Percentiles rank a stretch among this genome's conserved stretches.
These are phyloP conservation scores for Neodiprion fabricii DNA, from an alignment of 1,140 invertebrate genomes.

Conservation along the genomic window DNA sequence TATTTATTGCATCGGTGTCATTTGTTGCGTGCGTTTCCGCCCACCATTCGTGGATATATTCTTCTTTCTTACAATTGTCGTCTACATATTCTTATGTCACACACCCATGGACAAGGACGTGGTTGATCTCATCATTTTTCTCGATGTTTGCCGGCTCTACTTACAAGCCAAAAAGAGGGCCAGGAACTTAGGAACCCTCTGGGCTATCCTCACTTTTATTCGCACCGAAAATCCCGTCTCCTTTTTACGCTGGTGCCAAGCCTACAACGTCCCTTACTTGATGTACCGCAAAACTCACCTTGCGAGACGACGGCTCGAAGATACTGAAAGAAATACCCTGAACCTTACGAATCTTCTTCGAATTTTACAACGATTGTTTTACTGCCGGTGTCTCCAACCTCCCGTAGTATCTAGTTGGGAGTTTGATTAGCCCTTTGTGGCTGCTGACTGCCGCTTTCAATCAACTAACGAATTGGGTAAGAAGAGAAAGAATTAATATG, in stretches of 20 bases:
- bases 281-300: constrained; percentile 34
- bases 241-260: constrained; percentile 49
- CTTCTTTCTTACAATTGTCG: no score
- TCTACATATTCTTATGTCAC: no score
- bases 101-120: constrained; percentile 39
- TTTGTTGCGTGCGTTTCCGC: background rate
- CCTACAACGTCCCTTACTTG: constrained; percentile 43
- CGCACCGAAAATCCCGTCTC: constrained; percentile 47
- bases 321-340: constrained; percentile 20
- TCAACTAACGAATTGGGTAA: background rate
- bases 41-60: no score
- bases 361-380: constrained; percentile 44
- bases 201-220: constrained; percentile 55
- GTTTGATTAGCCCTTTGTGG: background rate
- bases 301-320: background rate
- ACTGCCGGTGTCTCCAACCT: constrained; percentile 45
- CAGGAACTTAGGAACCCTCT: constrained; percentile 45
- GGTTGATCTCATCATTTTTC: constrained; percentile 50
- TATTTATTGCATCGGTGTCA: background rate
- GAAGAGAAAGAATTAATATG: background rate
- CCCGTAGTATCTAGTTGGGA: constrained; percentile 16
- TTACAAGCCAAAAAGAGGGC: constrained; percentile 41
- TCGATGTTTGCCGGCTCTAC: constrained; percentile 53
- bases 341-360: constrained; percentile 37
- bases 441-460: no score